phyloP scores from a whole-genome alignment of 2,113 vertebrate genomes.

The Oreochromis spilurus region DNA sequence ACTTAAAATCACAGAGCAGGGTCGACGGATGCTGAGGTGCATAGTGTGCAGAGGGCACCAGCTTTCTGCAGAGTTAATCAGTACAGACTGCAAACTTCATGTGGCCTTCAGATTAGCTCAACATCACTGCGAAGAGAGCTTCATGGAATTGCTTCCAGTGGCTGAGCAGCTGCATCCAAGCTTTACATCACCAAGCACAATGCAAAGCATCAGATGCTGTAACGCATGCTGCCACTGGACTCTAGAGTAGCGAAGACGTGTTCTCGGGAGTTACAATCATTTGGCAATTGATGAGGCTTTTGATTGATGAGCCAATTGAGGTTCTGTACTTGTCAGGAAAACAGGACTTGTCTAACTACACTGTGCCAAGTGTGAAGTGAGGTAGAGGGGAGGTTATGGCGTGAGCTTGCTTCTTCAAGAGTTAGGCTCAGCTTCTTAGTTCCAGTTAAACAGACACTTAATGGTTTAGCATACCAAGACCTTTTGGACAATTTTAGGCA shows the following conservation, averaged over 20 bases:
- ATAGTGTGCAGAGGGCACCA: neutral
- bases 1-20: accelerated
- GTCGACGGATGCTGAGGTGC: accelerated
- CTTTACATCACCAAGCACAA: neutral
- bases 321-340: neutral
- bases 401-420: neutral
- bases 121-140: neutral
- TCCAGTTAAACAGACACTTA: neutral
- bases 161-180: neutral
- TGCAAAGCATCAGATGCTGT: neutral
- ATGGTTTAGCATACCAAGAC: neutral
- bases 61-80: neutral
- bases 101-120: neutral
- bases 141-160: neutral
- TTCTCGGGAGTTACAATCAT: neutral
- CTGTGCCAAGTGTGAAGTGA: neutral
- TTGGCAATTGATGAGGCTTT: neutral
- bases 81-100: neutral
- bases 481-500: neutral
- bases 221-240: accelerated
- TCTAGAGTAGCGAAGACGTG: neutral
- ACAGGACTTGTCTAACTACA: neutral
- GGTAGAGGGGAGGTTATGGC: accelerated
- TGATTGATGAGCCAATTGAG: neutral
- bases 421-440: neutral